Conservation (phyloP, 2,113 vertebrate genomes). For the Uria lomvia region DNA sequence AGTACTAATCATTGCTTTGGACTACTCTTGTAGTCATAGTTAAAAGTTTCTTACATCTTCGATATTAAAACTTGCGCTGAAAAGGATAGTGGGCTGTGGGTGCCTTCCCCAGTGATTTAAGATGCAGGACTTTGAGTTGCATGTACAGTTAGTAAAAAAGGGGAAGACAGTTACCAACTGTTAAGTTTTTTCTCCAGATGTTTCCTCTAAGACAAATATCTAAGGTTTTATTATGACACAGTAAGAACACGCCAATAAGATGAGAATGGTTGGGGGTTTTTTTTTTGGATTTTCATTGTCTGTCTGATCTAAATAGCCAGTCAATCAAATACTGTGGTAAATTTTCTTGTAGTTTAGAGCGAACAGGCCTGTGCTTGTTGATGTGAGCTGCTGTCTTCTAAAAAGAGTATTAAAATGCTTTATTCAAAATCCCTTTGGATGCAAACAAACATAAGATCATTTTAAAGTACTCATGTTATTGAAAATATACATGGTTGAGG, state of each 20-base stretch:
- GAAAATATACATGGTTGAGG: neutral
- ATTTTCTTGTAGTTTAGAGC: neutral
- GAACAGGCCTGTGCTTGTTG: neutral
- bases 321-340: neutral
- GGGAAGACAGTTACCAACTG: constrained; percentile 45
- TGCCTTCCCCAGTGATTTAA: neutral
- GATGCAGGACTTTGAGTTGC: neutral
- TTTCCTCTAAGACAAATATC: constrained; percentile 63
- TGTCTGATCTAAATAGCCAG: neutral
- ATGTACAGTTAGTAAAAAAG: constrained; percentile 23
- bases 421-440: neutral
- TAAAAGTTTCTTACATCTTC: neutral
- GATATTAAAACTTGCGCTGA: neutral
- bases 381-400: neutral
- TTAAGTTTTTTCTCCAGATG: constrained; percentile 44
- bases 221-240: constrained; percentile 48
- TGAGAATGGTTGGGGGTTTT: neutral
- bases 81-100: neutral
- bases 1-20: neutral
- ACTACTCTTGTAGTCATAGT: neutral
- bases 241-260: neutral
- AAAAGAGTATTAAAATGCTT: neutral
- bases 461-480: neutral
- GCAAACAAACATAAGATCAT: neutral
- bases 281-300: neutral